phyloP scores from a whole-genome alignment of 1,140 invertebrate species.

The Caerostris darwini region DNA sequence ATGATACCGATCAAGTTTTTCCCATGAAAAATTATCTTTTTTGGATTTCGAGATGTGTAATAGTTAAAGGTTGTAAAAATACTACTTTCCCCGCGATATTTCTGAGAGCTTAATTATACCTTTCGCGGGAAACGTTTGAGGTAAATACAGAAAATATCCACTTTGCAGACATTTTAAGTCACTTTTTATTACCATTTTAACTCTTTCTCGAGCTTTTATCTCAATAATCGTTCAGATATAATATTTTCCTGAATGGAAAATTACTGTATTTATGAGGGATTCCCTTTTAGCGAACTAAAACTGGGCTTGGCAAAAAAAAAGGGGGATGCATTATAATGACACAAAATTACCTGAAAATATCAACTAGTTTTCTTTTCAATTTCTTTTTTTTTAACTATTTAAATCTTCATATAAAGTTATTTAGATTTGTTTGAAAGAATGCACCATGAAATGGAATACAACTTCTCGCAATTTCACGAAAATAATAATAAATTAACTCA shows the following conservation, averaged over 20 bases:
- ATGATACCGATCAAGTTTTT: conserved; percentile 10
- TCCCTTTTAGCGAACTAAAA: not conserved
- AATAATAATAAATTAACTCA: too few relatives aligned
- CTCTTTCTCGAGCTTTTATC: not conserved
- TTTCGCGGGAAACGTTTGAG: not conserved
- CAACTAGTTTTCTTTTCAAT: too few relatives aligned
- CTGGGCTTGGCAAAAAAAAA: too few relatives aligned
- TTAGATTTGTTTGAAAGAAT: too few relatives aligned
- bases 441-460: too few relatives aligned
- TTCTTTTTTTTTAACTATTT: too few relatives aligned
- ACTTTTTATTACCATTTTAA: not conserved
- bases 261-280: not conserved
- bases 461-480: too few relatives aligned
- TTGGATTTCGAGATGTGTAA: not conserved
- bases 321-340: too few relatives aligned
- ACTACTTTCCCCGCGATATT: not conserved
- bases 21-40: not conserved
- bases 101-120: too few relatives aligned
- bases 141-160: not conserved
- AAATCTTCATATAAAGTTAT: too few relatives aligned
- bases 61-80: not conserved
- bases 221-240: not conserved
- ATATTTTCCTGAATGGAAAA: not conserved
- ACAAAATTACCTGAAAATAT: too few relatives aligned
- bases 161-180: not conserved